These are phyloP conservation scores for Tympanuchus pallidicinctus DNA, from an alignment of 2,113 vertebrate genomes.

Conservation along the genomic window DNA sequence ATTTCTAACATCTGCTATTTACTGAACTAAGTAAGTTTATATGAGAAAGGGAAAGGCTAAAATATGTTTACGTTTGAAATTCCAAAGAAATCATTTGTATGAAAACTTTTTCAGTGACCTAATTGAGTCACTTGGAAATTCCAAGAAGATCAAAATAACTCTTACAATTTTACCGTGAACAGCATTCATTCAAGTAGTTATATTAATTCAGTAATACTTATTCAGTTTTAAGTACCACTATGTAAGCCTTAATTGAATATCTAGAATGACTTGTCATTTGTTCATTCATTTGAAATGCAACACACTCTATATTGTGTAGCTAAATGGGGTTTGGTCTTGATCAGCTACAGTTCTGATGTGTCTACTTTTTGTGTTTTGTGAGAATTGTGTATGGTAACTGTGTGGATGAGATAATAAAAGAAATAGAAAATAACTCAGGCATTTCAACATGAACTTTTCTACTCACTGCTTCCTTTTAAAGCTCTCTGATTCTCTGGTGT, in stretches of 20 bases:
- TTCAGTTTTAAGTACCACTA: conserved; percentile 17
- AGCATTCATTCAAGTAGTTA: background rate
- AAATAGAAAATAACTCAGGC: background rate
- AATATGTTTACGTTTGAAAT: background rate
- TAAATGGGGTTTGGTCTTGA: background rate
- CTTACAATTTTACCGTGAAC: background rate
- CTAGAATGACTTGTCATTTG: background rate
- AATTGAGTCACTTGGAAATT: background rate
- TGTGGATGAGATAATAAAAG: background rate
- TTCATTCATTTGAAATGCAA: background rate
- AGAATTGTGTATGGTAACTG: accelerated
- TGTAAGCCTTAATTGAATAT: conserved; percentile 8
- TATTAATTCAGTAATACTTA: conserved; percentile 43
- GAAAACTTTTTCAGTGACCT: background rate
- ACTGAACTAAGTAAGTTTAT: background rate
- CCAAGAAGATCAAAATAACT: conserved; percentile 2
- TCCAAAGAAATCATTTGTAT: background rate
- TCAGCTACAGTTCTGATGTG: background rate
- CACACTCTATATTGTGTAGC: background rate
- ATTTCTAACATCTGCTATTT: background rate
- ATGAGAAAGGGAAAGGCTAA: background rate
- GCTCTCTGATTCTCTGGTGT: background rate
- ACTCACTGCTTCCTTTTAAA: conserved; percentile 36
- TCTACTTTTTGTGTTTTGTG: accelerated
- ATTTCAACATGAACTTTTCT: background rate